phyloP scores from a whole-genome alignment of 2,113 vertebrate species.

The Litocranius walleri region DNA sequence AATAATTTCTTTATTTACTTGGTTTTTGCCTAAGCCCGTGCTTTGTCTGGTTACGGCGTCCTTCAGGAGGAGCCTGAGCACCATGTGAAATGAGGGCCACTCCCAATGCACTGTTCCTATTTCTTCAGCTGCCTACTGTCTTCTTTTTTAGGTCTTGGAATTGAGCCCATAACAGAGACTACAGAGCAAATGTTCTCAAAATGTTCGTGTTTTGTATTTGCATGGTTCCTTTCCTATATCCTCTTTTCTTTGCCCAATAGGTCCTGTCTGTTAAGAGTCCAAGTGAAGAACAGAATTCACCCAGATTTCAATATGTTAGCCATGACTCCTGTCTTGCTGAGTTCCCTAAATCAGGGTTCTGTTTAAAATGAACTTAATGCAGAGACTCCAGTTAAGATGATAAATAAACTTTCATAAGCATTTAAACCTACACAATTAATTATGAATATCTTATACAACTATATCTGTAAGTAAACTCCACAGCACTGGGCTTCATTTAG shows the following conservation, averaged over 20 bases:
- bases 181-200: background rate
- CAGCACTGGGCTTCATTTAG: background rate
- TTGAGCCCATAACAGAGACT: background rate
- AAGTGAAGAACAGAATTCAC: background rate
- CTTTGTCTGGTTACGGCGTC: rapidly evolving
- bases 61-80: background rate
- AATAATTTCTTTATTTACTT: background rate
- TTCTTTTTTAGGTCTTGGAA: background rate
- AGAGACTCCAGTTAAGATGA: slow-evolving; percentile 47
- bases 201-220: background rate
- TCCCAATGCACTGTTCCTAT: background rate
- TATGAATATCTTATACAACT: slow-evolving; percentile 49
- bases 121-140: too few relatives aligned
- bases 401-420: slow-evolving; percentile 51
- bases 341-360: slow-evolving; percentile 37
- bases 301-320: background rate
- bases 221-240: background rate
- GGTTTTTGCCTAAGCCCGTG: background rate
- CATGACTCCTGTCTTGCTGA: background rate
- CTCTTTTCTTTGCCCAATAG: background rate
- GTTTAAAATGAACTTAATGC: slow-evolving; percentile 35
- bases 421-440: slow-evolving; percentile 63
- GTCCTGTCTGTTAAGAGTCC: background rate
- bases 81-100: background rate
- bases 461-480: slow-evolving; percentile 51